These are phyloP conservation scores for Gisinianus flammeolus DNA, from an alignment of 2,888 invertebrate genomes.

Conservation along the genomic window DNA sequence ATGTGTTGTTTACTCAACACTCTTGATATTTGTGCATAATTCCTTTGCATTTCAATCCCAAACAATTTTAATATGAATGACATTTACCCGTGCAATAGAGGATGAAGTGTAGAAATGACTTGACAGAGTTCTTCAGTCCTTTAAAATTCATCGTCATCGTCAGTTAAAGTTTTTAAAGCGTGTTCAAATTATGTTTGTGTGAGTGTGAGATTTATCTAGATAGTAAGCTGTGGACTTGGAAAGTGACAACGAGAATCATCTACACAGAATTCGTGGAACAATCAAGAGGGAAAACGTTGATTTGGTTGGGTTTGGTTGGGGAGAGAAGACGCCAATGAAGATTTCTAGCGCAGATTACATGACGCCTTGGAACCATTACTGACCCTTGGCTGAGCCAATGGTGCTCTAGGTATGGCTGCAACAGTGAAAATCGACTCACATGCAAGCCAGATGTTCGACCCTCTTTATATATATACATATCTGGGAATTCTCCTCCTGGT, in stretches of 20 bases:
- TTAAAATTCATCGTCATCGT: no score
- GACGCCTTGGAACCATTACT: slow-evolving; percentile 54
- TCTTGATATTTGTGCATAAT: no score
- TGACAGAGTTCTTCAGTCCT: not conserved
- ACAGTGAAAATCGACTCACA: slow-evolving; percentile 13
- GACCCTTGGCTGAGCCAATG: slow-evolving; percentile 50
- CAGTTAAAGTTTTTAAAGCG: no score
- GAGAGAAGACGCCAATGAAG: slow-evolving; percentile 21
- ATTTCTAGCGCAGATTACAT: slow-evolving; percentile 48
- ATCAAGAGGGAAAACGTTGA: no score
- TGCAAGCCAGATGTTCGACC: not conserved
- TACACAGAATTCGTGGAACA: slow-evolving; percentile 15
- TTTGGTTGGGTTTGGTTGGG: not conserved
- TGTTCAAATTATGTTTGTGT: no score
- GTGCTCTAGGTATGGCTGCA: slow-evolving; percentile 52
- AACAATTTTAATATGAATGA: no score
- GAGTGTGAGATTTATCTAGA: no score
- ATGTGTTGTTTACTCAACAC: no score
- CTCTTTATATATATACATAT: no score
- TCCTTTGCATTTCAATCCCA: no score
- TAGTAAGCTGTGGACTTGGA: no score
- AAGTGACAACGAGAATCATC: slow-evolving; percentile 22
- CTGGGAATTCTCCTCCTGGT: slow-evolving; percentile 8
- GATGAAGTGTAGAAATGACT: not conserved
- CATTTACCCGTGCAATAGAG: no score